Evolutionary conservation across 2,113 vertebrate species (phyloP).

Genomic region (Phylloscopus trochilus): DNA sequence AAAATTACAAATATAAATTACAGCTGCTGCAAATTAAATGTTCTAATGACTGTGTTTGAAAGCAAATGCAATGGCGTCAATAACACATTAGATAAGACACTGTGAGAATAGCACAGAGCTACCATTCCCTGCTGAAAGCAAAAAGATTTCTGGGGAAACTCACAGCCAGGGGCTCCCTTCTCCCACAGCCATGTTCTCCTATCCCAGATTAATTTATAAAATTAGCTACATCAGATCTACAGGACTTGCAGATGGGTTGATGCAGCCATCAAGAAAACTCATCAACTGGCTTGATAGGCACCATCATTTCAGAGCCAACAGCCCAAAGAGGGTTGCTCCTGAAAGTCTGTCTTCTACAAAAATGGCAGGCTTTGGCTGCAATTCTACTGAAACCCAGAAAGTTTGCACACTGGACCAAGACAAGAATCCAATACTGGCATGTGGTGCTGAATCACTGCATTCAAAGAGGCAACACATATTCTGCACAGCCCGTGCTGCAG

Average conservation of each 20-base stretch:
- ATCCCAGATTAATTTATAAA: neutral
- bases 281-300: neutral
- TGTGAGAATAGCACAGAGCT: neutral
- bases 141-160: neutral
- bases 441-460: neutral
- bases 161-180: neutral
- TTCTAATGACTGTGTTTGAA: slow-evolving; percentile 66
- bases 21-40: slow-evolving; percentile 65
- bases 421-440: neutral
- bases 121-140: neutral
- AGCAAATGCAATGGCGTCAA: neutral
- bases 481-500: neutral
- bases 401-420: neutral
- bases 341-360: neutral
- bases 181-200: neutral
- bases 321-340: rapidly evolving
- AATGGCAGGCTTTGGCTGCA: neutral
- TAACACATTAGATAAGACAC: slow-evolving; percentile 25
- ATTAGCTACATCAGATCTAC: neutral
- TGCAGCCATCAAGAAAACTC: neutral
- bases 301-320: neutral
- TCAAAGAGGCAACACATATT: neutral
- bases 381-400: neutral
- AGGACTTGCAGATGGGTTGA: neutral
- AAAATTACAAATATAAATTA: slow-evolving; percentile 72